Percentiles rank a stretch among this genome's conserved stretches.
These are phyloP conservation scores for Ammospiza caudacuta DNA, from an alignment of 2,113 vertebrate genomes.

Conservation along the genomic window DNA sequence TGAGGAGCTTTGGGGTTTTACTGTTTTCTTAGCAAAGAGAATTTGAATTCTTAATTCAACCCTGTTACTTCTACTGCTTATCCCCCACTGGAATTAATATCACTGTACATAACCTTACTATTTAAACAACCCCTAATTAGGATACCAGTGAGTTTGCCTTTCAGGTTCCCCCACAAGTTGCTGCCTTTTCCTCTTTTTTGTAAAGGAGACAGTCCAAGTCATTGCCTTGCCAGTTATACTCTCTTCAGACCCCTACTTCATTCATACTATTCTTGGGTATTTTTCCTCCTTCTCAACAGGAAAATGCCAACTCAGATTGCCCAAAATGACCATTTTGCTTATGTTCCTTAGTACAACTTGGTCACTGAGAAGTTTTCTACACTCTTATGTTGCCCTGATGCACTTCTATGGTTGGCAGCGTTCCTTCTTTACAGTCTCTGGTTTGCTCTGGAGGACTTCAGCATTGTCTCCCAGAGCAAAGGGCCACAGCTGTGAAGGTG, in stretches of 20 bases:
- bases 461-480: background rate
- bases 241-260: background rate
- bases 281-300: background rate
- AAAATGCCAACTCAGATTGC: background rate
- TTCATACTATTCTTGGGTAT: background rate
- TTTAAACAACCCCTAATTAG: slow-evolving; percentile 4
- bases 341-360: background rate
- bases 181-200: background rate
- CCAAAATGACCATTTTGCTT: background rate
- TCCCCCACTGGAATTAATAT: background rate
- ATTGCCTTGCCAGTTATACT: background rate
- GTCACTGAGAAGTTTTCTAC: background rate
- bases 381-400: background rate
- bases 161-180: background rate
- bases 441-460: background rate
- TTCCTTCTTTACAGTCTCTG: background rate
- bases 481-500: background rate
- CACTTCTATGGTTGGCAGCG: accelerated
- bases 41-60: slow-evolving; percentile 16
- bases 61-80: background rate
- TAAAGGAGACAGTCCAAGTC: background rate
- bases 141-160: background rate
- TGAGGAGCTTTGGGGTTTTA: background rate
- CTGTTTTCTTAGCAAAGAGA: background rate
- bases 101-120: background rate